phyloP scores from a whole-genome alignment of 2,797 vertebrate species.

The Calcarius lapponicus region DNA sequence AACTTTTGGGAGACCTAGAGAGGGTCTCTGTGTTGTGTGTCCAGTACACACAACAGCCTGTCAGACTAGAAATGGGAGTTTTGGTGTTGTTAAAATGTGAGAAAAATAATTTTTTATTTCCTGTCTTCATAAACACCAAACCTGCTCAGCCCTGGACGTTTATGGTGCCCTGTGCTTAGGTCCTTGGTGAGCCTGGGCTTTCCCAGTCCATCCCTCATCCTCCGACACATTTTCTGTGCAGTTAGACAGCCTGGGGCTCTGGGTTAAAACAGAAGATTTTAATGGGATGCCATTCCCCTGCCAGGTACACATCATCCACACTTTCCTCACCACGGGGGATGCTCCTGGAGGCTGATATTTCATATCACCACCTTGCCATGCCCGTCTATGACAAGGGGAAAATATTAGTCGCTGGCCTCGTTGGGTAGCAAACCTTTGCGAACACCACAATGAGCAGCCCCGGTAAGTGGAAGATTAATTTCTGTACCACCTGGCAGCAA shows the following conservation, averaged over 20 bases:
- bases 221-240: background rate
- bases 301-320: accelerated
- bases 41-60: background rate
- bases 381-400: conserved; percentile 5
- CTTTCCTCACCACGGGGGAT: background rate
- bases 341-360: background rate
- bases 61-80: background rate
- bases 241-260: background rate
- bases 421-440: conserved; percentile 53
- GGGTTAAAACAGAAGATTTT: background rate
- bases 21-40: background rate
- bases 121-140: background rate
- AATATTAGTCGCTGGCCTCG: conserved; percentile 7
- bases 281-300: background rate
- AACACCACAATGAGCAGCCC: conserved; percentile 52
- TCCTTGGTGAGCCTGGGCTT: background rate
- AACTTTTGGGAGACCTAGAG: background rate
- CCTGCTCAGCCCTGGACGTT: accelerated
- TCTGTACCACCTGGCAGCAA: conserved; percentile 79
- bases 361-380: background rate
- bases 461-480: conserved; percentile 81
- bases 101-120: background rate
- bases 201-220: no score
- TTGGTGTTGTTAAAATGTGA: background rate
- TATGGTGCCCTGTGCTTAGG: accelerated